Evolutionary conservation across 2,888 invertebrate genomes (phyloP).

Genomic region (Orchestes rusci): DNA sequence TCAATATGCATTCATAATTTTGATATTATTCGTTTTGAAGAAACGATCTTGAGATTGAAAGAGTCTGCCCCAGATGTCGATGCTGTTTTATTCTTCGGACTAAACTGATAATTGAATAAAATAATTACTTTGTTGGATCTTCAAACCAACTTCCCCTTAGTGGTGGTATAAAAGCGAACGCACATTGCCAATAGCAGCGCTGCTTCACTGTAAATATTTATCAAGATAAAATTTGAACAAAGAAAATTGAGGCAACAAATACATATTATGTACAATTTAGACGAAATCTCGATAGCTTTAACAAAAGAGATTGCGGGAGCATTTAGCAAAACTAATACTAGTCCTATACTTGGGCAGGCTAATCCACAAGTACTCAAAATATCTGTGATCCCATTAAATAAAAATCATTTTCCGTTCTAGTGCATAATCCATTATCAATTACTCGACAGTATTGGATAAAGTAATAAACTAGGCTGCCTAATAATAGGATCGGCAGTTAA

Average conservation of each 20-base stretch:
- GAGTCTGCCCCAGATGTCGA: too few species aligned
- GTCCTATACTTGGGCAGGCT: slow-evolving; percentile 18
- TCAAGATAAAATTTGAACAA: too few species aligned
- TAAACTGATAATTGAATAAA: too few species aligned
- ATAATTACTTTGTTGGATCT: too few species aligned
- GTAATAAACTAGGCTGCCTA: slow-evolving; percentile 12
- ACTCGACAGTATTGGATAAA: slow-evolving; percentile 6
- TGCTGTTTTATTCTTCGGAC: too few species aligned
- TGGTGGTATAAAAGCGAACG: slow-evolving; percentile 31
- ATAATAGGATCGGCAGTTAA: slow-evolving; percentile 18
- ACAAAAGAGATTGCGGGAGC: slow-evolving; percentile 23
- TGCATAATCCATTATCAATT: background rate
- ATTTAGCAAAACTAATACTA: slow-evolving; percentile 9
- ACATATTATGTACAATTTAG: slow-evolving; percentile 39
- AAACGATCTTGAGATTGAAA: too few species aligned
- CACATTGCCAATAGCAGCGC: slow-evolving; percentile 33
- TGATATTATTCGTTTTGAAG: too few species aligned
- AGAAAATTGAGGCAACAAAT: slow-evolving; percentile 35
- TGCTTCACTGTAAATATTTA: slow-evolving; percentile 37
- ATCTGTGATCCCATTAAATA: slow-evolving; percentile 15
- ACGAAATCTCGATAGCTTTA: slow-evolving; percentile 33
- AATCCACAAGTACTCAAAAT: slow-evolving; percentile 12
- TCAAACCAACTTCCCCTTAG: too few species aligned
- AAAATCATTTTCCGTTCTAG: slow-evolving; percentile 9
- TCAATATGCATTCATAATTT: too few species aligned